Evolutionary conservation across 2,888 invertebrate species (phyloP).

Genomic region (Arrhopalites spinosus): DNA sequence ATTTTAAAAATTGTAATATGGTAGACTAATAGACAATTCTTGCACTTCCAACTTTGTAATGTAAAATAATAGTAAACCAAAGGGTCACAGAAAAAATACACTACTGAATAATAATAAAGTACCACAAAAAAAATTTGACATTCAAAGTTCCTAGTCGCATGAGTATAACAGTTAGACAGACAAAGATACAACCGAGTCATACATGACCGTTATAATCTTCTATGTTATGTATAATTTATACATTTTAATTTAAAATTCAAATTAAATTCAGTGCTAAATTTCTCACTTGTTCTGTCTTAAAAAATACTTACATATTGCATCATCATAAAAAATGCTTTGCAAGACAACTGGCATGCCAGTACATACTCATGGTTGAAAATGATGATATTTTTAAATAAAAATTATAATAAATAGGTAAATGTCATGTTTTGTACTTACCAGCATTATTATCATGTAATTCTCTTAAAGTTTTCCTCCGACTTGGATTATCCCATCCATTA

Average conservation of each 20-base stretch:
- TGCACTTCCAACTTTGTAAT: too few species aligned
- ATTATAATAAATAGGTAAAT: background rate
- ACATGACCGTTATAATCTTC: background rate
- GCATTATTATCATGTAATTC: slow-evolving; percentile 40
- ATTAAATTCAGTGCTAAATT: background rate
- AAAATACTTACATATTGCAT: background rate
- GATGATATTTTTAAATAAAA: background rate
- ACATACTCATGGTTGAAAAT: too few species aligned
- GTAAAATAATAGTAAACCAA: too few species aligned
- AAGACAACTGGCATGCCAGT: too few species aligned
- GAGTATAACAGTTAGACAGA: too few species aligned
- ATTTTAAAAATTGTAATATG: too few species aligned
- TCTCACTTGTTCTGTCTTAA: background rate
- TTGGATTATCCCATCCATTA: slow-evolving; percentile 52
- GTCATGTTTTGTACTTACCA: slow-evolving; percentile 44
- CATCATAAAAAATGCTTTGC: background rate
- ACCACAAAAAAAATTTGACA: too few species aligned
- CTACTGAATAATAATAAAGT: too few species aligned
- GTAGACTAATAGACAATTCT: too few species aligned
- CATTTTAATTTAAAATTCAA: background rate
- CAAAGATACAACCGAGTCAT: too few species aligned
- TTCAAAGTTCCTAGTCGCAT: background rate
- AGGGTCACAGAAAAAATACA: too few species aligned
- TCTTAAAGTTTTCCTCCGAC: slow-evolving; percentile 45
- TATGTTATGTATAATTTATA: background rate